Evolutionary conservation across 2,888 invertebrate genomes (phyloP).

Genomic region (Phrixothrix hirtus): DNA sequence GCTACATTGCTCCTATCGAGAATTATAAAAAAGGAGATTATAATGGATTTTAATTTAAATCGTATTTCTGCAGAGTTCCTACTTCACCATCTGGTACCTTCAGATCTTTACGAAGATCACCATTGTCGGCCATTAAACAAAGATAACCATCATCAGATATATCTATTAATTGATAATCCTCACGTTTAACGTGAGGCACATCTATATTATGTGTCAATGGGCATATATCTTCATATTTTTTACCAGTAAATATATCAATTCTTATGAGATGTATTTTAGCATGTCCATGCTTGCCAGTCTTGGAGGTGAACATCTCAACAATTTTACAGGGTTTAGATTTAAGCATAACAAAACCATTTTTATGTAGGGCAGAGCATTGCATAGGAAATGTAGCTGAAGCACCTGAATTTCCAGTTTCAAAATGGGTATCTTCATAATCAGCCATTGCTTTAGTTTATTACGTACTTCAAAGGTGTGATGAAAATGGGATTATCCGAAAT

Average conservation of each 20-base stretch:
- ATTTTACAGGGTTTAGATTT: slow-evolving; percentile 99
- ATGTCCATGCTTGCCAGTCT: slow-evolving; percentile 99
- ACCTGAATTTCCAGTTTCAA: slow-evolving; percentile 92
- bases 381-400: slow-evolving; percentile 95
- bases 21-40: too few species aligned
- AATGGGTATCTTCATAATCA: slow-evolving; percentile 90
- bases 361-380: slow-evolving; percentile 99
- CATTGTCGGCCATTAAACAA: slow-evolving; percentile 93
- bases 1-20: too few species aligned
- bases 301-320: slow-evolving; percentile 99
- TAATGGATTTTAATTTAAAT: too few species aligned
- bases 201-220: slow-evolving; percentile 99
- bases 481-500: slow-evolving; percentile 87
- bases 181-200: slow-evolving; percentile 97
- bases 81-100: slow-evolving; percentile 94
- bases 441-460: slow-evolving; percentile 68
- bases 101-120: slow-evolving; percentile 93
- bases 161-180: slow-evolving; percentile 95
- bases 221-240: slow-evolving; percentile 99
- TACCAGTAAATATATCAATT: slow-evolving; percentile 72
- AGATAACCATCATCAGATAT: slow-evolving; percentile 92
- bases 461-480: slow-evolving; percentile 66
- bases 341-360: slow-evolving; percentile 98
- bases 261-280: slow-evolving; percentile 91
- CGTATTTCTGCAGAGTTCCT: too few species aligned